Conservation (phyloP, 2,888 invertebrate species). For the Metellina segmentata region DNA sequence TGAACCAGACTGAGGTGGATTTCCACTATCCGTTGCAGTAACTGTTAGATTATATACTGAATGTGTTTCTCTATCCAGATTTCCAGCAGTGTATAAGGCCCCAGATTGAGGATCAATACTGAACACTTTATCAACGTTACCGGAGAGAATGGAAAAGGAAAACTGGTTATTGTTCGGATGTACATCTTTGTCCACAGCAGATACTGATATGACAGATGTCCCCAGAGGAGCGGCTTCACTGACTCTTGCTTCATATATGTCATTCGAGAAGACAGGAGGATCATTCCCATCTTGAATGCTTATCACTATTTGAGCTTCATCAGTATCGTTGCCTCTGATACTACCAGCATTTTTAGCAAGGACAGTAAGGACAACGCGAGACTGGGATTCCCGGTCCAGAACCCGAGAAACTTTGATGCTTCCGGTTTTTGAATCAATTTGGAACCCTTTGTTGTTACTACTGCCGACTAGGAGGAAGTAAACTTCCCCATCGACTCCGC, state of each 20-base stretch:
- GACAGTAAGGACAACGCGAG: slow-evolving; percentile 92
- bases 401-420: slow-evolving; percentile 90
- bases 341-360: slow-evolving; percentile 97
- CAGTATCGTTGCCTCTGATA: slow-evolving; percentile 96
- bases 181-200: slow-evolving; percentile 95
- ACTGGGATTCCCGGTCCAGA: slow-evolving; percentile 93
- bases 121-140: slow-evolving; percentile 91
- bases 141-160: slow-evolving; percentile 92
- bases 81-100: slow-evolving; percentile 87
- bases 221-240: slow-evolving; percentile 90
- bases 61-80: slow-evolving; percentile 90
- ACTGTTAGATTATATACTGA: slow-evolving; percentile 88
- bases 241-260: slow-evolving; percentile 88
- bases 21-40: slow-evolving; percentile 93
- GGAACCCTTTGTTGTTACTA: slow-evolving; percentile 94
- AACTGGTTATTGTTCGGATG: slow-evolving; percentile 95
- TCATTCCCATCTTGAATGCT: slow-evolving; percentile 97
- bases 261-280: slow-evolving; percentile 92
- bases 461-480: slow-evolving; percentile 96
- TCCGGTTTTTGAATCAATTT: slow-evolving; percentile 89
- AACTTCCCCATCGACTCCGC: slow-evolving; percentile 92
- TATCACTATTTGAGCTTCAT: slow-evolving; percentile 95
- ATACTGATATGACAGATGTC: slow-evolving; percentile 88
- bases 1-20: slow-evolving; percentile 95
- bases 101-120: slow-evolving; percentile 93